Evolutionary conservation across 2,888 invertebrate genomes (phyloP).

Genomic region (Hymenopus coronatus): DNA sequence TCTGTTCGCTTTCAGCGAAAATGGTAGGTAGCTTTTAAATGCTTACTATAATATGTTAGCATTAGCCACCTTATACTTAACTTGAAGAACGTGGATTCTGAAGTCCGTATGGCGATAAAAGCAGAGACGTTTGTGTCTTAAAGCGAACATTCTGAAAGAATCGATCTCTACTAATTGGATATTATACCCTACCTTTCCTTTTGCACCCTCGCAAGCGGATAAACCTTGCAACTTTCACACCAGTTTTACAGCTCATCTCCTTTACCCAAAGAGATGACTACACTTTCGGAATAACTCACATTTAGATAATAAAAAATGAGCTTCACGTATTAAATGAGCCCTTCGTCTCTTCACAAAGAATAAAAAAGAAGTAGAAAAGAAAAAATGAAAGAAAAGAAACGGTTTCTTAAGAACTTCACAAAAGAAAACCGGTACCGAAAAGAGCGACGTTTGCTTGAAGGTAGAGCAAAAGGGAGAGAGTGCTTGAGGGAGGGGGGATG

Average conservation of each 20-base stretch:
- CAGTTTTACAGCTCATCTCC: neutral
- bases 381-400: neutral
- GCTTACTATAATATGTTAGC: too few relatives aligned
- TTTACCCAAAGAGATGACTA: neutral
- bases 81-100: too few relatives aligned
- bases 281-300: neutral
- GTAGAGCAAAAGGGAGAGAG: neutral
- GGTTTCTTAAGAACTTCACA: neutral
- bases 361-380: neutral
- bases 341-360: neutral
- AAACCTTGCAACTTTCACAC: neutral
- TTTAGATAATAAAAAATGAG: neutral
- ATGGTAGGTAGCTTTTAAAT: too few relatives aligned
- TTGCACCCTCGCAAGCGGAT: neutral
- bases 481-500: neutral
- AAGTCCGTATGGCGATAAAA: too few relatives aligned
- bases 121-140: neutral
- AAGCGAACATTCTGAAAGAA: neutral
- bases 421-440: conserved; percentile 15
- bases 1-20: too few relatives aligned
- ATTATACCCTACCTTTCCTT: neutral
- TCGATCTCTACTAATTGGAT: neutral
- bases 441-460: neutral
- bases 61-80: too few relatives aligned
- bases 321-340: neutral